Evolutionary conservation across 2,797 vertebrate genomes (phyloP), one percentile per base, ranked within the genome.

Genomic region (Heterohyrax brucei): DNA sequence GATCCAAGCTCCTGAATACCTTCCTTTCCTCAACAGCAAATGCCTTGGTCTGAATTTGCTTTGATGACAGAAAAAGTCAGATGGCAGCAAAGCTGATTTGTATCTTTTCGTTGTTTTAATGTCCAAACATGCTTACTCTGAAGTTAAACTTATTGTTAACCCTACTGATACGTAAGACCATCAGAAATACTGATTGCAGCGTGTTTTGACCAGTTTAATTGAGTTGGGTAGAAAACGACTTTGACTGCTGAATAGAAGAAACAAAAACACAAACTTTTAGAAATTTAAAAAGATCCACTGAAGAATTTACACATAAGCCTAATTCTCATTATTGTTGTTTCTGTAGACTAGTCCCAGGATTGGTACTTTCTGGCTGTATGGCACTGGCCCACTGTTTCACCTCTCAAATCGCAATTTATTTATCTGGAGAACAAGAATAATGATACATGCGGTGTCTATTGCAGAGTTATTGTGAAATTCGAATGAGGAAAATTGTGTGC

Each of bases 21-120:
- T 39, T 62, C 26, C 80, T 76, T 93, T 59, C 50, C 12, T 68
- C 56, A 62, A 46, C 7, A 82, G 64, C n/a, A 86, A 62, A 50
- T 14, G 12, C 56, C 64, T 92, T 90, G 61, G 93, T 94, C 59
- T 92, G 88, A 56, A 85, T 62, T 95, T 91, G 87, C 56, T 91
- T 81, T 77, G 30, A 68, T 56, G 64, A 61, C 64, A 92, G 78
- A 66, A 85, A 80, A 96, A 91, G 56, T 87, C 82, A 92, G 61
- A 83, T 46, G 85, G 39, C 46, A 33, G 16, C 26, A 39, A 85
- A 81, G 87, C 3, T 39, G 44, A 21, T 66, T 1, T 75, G n/a
- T 28, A 72, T 28, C 44, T 87, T 87, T 93, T 62, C 48, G 24
- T 64, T 83, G 48, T 30, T 80, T 21, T n/a, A 59, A 81, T 50